Evolutionary conservation across 1,140 invertebrate species (phyloP).

Genomic region (Ceratina australensis): DNA sequence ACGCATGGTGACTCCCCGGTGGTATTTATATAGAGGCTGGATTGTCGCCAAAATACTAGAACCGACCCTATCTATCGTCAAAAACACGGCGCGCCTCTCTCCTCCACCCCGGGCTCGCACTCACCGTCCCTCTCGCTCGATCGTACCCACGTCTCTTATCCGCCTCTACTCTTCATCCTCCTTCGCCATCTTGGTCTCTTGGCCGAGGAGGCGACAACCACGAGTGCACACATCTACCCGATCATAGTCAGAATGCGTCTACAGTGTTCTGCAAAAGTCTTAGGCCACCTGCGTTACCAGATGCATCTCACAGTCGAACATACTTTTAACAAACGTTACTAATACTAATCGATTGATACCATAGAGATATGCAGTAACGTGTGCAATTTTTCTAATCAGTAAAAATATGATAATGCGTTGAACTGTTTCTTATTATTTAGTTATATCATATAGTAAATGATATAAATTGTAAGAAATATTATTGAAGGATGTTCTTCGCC

Average conservation of each 20-base stretch:
- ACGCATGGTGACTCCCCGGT: slow-evolving; percentile 68
- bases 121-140: slow-evolving; percentile 34
- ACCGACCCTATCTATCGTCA: slow-evolving; percentile 72
- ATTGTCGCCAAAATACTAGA: slow-evolving; percentile 77
- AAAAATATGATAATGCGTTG: no score
- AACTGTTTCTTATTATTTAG: no score
- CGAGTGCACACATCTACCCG: slow-evolving; percentile 55
- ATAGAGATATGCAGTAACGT: no score
- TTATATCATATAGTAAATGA: no score
- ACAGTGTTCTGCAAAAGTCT: slow-evolving; percentile 8
- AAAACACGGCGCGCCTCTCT: slow-evolving; percentile 54
- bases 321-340: no score
- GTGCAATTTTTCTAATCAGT: no score
- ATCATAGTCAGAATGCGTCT: slow-evolving; percentile 54
- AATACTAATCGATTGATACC: no score
- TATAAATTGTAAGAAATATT: no score
- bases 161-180: slow-evolving; percentile 7
- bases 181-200: not conserved
- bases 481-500: no score
- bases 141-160: slow-evolving; percentile 18
- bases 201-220: slow-evolving; percentile 28
- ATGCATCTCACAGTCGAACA: no score
- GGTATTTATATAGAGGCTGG: slow-evolving; percentile 77
- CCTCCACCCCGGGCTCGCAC: slow-evolving; percentile 11
- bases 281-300: no score